These are phyloP conservation scores for Cydia pomonella DNA, from an alignment of 1,140 invertebrate species.

Conservation along the genomic window DNA sequence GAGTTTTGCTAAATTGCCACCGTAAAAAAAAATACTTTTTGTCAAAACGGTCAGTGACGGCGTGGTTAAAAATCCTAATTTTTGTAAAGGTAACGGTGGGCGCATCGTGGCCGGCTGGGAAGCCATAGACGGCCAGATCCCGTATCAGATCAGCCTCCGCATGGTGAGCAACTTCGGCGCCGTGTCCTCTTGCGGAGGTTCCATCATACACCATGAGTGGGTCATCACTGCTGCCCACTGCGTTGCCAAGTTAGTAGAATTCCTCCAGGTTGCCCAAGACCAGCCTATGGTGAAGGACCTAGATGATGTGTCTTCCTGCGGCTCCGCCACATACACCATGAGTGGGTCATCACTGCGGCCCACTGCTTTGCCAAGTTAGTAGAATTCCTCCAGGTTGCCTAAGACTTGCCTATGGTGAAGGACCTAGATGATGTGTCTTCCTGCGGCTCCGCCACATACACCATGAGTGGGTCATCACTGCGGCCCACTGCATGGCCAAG, in stretches of 20 bases:
- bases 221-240: conserved; percentile 83
- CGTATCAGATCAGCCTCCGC: conserved; percentile 73
- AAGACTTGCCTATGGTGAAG: too few species aligned
- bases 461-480: conserved; percentile 76
- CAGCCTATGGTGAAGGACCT: too few species aligned
- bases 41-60: too few species aligned
- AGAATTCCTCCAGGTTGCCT: too few species aligned
- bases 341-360: conserved; percentile 80
- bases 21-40: too few species aligned
- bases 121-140: conserved; percentile 70
- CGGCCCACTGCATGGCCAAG: conserved; percentile 79
- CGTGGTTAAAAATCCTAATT: too few species aligned
- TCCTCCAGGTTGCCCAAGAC: too few species aligned
- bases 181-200: conserved; percentile 78
- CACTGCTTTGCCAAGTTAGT: conserved; percentile 72
- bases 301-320: conserved; percentile 77
- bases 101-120: conserved; percentile 60
- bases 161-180: conserved; percentile 53
- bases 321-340: conserved; percentile 75
- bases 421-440: too few species aligned
- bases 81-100: background rate
- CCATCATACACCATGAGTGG: conserved; percentile 74
- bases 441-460: conserved; percentile 81
- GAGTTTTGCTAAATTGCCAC: too few species aligned
- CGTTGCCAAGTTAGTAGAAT: conserved; percentile 40